These are phyloP conservation scores for Hirundo rustica DNA, from an alignment of 2,797 vertebrate species.

Conservation along the genomic window DNA sequence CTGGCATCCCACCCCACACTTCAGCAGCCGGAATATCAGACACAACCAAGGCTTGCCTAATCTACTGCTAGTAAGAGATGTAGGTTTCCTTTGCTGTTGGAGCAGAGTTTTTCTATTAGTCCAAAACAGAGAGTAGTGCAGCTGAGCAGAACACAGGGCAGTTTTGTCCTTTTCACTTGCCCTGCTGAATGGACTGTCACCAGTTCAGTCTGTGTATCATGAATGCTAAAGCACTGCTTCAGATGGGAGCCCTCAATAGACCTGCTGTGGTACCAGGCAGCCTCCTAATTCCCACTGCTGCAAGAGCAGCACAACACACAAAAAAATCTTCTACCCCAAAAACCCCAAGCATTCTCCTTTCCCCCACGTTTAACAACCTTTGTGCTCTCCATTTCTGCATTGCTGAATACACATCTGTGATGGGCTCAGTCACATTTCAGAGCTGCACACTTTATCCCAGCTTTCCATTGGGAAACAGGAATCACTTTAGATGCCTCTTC, in stretches of 20 bases:
- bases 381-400: neutral
- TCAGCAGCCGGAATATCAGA: neutral
- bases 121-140: neutral
- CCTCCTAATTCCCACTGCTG: neutral
- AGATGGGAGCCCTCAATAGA: constrained; percentile 3
- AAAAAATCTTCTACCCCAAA: neutral
- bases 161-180: constrained; percentile 24
- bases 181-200: constrained; percentile 21
- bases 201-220: constrained; percentile 3
- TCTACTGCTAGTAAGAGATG: neutral
- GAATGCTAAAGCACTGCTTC: constrained; percentile 40
- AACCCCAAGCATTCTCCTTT: neutral
- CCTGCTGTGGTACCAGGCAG: constrained; percentile 34
- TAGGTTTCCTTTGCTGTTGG: neutral
- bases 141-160: constrained; percentile 39
- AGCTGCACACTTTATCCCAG: neutral
- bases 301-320: neutral
- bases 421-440: neutral
- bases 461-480: neutral
- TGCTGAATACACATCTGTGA: neutral
- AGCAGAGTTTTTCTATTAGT: neutral
- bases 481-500: neutral
- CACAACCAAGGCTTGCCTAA: neutral
- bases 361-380: neutral
- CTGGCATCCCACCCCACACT: neutral